Base-by-base conservation (phyloP, 2,888 invertebrate species). In the Andrena praecox region DNA sequence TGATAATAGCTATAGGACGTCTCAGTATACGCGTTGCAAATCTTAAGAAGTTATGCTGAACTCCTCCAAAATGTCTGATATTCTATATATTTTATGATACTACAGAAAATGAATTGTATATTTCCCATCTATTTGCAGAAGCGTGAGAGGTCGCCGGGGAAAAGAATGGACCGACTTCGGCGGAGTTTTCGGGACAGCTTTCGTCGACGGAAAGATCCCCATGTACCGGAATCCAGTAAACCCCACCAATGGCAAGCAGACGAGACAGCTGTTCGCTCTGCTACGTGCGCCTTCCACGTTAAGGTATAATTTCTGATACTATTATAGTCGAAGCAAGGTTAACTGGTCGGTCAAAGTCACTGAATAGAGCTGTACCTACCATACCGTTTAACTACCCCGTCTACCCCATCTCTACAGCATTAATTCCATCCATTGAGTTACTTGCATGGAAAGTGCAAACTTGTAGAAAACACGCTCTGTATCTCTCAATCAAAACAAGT, bases 171-270 rank as follows among this genome's bases (percentile, higher is more conserved):
- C 95, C 96, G 98, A 91, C 95, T 98, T 91, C 96, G 98, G 91
- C 96, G 97, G 92, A 98, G 98, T 89, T 97, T 99, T 94, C 96
- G 99, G 87, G 98, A 99, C 94, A 98, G 98, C 85, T 98, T 99
- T 95, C 97, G 99, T 75, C 96, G 97, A 84, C 97, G 98, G 94
- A 99, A 98, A 96, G 97, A 97, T 92, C 96, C 95, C 82, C 94
- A 96, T 76, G 96, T 97, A 73, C 97, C 98, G 6, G 99, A 99
- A 95, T 98, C 98, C 85, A 98, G 98, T 82, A 98, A 99, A 93
- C 99, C 99, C 48, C 99, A 99, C 94, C 98, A 98, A 94, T 99
- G 99, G 99, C 98, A 99, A 94, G 97, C 99, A 56, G 99, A 99
- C 95, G 99, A 99, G 94, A 97, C 97, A 74, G 98, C 99, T 69